Conservation (phyloP, 2,797 vertebrate species). For the Clarias laeviceps region DNA sequence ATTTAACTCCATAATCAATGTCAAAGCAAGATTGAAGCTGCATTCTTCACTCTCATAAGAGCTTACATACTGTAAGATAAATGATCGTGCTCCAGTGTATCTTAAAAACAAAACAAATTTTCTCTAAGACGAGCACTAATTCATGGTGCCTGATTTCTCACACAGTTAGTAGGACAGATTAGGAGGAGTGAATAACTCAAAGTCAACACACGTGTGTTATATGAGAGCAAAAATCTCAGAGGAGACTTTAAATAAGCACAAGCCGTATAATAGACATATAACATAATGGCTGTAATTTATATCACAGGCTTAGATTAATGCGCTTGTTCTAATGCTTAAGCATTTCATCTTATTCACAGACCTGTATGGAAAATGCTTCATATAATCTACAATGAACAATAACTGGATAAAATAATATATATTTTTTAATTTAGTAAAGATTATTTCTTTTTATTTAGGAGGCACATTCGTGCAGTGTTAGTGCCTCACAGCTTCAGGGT, state of each 20-base stretch:
- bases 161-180: background rate
- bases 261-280: background rate
- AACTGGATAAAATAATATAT: background rate
- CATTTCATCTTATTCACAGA: background rate
- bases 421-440: background rate
- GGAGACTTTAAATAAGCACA: constrained; percentile 1
- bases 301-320: background rate
- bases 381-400: background rate
- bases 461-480: background rate
- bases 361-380: background rate
- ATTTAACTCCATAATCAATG: background rate
- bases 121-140: background rate
- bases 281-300: background rate
- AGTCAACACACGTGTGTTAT: background rate
- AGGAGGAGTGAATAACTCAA: background rate
- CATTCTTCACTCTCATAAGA: background rate
- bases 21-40: background rate
- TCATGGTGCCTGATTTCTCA: background rate
- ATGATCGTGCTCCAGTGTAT: background rate
- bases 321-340: background rate
- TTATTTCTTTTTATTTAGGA: background rate
- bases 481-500: background rate
- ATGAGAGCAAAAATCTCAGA: background rate
- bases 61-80: background rate
- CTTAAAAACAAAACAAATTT: background rate